Base-by-base conservation (phyloP, 2,797 vertebrate species). In the Tamandua tetradactyla region DNA sequence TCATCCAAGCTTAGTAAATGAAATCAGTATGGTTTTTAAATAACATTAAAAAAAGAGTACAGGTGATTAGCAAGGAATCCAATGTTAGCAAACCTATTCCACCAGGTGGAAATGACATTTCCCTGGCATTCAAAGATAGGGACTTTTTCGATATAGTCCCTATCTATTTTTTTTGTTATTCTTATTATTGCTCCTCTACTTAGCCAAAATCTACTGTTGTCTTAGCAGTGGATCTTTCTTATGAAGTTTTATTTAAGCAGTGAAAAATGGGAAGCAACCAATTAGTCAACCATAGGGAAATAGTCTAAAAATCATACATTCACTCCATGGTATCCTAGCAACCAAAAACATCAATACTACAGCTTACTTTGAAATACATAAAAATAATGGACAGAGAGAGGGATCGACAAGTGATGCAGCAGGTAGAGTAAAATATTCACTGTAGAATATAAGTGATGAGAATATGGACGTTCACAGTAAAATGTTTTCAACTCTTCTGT, bases 231-330 rank as follows among this genome's bases (percentile, higher is more conserved):
- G 25, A 74, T 74, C 20, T 18, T 61, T 94, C 61, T 37, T 64
- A 72, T 72, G 61, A 94, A 71, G 2, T 71, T 15, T 84, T 71
- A 35, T 42, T 90, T 87, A 87, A 83, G 85, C 30, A 75, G 61
- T 62, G 64, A 71, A 62, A 93, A 87, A 66, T 64, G 3, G 8
- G 23, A 93, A 80, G 52, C 23, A 82, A 83, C 6, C 35, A 86
- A 44, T 52, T 27, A 3, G 2, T 75, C 49, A 94, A 92, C 30
- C 75, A 57, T 9, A 47, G 18, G 64, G 37, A 79, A 64, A 87
- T 76, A 59, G 76, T 90, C 68, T 90, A 52, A 62, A 79, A 89
- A 79, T 89, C 20, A 59, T 76, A 89, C 69, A 49, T 72, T 87
- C 25, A 82, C 47, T 62, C n/a, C 25, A 52, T 55, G 42, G 75